Percentiles rank a stretch among this genome's conserved stretches.
phyloP scores from a whole-genome alignment of 2,113 vertebrate species.

The Tragelaphus imberbis region DNA sequence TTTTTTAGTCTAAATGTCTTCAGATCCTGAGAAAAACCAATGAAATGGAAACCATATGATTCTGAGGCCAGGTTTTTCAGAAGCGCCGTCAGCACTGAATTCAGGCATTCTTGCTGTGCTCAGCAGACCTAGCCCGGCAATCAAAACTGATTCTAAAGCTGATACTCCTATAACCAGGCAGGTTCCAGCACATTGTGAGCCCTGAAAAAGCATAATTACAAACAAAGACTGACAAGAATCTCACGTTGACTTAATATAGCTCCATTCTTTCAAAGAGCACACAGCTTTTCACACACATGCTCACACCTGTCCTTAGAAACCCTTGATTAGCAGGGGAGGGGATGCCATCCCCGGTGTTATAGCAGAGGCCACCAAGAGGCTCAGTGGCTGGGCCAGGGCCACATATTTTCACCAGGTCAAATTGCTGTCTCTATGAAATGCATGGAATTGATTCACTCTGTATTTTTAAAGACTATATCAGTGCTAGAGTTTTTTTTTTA shows the following conservation, averaged over 20 bases:
- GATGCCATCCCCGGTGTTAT: fast-evolving
- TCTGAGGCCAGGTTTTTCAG: neutral
- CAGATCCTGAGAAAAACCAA: neutral
- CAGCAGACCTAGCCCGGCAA: slow-evolving; percentile 11
- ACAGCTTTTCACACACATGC: neutral
- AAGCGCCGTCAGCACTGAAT: neutral
- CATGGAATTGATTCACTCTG: neutral
- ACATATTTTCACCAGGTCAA: neutral
- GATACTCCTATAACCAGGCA: slow-evolving; percentile 25
- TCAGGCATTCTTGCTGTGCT: slow-evolving; percentile 34
- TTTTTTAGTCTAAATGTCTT: slow-evolving; percentile 39
- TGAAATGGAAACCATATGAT: slow-evolving; percentile 28
- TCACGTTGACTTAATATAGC: neutral
- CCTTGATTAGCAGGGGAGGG: neutral
- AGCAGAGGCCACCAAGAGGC: neutral
- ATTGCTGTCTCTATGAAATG: neutral
- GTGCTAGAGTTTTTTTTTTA: no score
- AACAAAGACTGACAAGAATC: slow-evolving; percentile 24
- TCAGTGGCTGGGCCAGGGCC: neutral
- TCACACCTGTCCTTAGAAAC: neutral
- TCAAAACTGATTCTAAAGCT: slow-evolving; percentile 51
- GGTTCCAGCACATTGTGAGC: slow-evolving; percentile 34
- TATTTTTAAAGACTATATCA: neutral
- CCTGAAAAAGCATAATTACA: slow-evolving; percentile 45
- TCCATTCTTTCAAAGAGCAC: neutral